Percentiles rank a stretch among this genome's conserved stretches.
Evolutionary conservation across 2,888 invertebrate species (phyloP).

Genomic region (Eledona agricola): DNA sequence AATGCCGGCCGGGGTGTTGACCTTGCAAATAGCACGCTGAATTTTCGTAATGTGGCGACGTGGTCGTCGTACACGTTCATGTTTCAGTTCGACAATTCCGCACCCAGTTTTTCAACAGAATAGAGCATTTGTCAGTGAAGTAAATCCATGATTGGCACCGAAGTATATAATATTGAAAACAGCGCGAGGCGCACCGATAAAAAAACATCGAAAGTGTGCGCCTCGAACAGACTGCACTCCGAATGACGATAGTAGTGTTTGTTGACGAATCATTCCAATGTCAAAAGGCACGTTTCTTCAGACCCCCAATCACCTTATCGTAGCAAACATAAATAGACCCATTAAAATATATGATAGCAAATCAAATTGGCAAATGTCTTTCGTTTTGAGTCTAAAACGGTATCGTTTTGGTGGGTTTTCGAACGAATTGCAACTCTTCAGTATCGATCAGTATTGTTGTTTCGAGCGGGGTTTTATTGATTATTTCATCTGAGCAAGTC

Average conservation of each 20-base stretch:
- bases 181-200: no score
- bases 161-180: no score
- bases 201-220: no score
- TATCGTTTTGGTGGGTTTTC: no score
- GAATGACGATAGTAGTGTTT: slow-evolving; percentile 12
- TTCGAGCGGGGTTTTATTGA: no score
- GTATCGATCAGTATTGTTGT: no score
- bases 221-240: slow-evolving; percentile 15
- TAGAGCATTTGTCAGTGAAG: no score
- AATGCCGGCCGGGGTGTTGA: slow-evolving; percentile 39
- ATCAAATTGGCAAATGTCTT: not conserved
- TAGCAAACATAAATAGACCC: slow-evolving; percentile 12
- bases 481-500: no score
- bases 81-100: slow-evolving; percentile 27
- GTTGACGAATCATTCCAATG: slow-evolving; percentile 25
- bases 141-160: no score
- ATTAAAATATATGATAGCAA: slow-evolving; percentile 2
- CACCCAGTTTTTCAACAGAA: no score
- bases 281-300: slow-evolving; percentile 28
- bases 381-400: no score
- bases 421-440: no score
- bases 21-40: slow-evolving; percentile 29
- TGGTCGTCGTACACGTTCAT: slow-evolving; percentile 7
- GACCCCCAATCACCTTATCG: slow-evolving; percentile 24
- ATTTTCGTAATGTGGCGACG: slow-evolving; percentile 22